Base-by-base conservation (phyloP, 2,888 invertebrate species). In the Callosobruchus maculatus region DNA sequence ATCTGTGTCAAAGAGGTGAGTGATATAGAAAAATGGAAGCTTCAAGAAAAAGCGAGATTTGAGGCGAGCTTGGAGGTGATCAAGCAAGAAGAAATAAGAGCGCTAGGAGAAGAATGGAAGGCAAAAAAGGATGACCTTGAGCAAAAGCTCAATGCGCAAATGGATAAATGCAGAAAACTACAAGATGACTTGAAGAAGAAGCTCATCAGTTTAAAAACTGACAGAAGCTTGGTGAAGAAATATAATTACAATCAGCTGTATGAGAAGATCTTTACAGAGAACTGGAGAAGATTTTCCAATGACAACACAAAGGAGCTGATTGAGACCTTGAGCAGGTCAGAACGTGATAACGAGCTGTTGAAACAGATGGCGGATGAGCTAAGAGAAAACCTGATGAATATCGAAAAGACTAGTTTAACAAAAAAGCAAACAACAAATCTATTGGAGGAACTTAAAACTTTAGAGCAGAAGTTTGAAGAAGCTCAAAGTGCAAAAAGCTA, bases 1-100 rank as follows among this genome's bases (percentile, higher is more conserved):
- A 81, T 88, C 76, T 87, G 87, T 0, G 86, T 89, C 22, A 90
- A 90, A 84, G 90, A 91, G 79, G 89, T 93, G 0, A 89, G 91
- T 66, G 93, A 93, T 76, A 86, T 95, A 0, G 93, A 93, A 81
- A 91, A 91, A 22, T 95, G 94, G 94, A 94, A 93, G 82, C 90
- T 91, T 76, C 88, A 89, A 26, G 92, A 93, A 81, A 91, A 92
- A 81, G 89, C 90, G 76, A 82, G 90, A 7, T 94, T 92, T 81
- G 89, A 90, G 81, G 84, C 86, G 68, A 92, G 92, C 85, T 90
- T 92, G 81, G 79, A 81, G 67, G 22, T 72, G 2, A 75, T 78
- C 3, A 81, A 80, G 72, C 66, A 73, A 20, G 73, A 73, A n/a
- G 80, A 80, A 75, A 73, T 77, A 0, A 71, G 75, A 22, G 76